Conservation (phyloP, 2,888 invertebrate species). For the Lycocerus yunnanus region DNA sequence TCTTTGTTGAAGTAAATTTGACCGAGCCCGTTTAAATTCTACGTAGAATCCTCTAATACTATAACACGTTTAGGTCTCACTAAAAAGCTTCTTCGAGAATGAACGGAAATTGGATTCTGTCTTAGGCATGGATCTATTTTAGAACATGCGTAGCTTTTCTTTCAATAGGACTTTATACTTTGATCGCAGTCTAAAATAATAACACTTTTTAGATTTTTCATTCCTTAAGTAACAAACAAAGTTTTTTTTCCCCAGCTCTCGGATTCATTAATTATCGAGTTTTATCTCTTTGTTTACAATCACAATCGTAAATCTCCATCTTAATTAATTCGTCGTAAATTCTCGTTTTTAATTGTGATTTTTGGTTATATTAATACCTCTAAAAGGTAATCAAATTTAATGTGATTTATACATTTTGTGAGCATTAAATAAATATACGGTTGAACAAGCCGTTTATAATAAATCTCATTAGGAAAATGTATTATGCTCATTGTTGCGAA, state of each 20-base stretch:
- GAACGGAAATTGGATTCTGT: constrained; percentile 22
- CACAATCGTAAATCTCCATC: background rate
- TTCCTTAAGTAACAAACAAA: background rate
- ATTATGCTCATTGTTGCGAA: background rate
- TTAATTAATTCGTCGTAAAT: background rate
- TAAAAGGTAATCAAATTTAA: background rate
- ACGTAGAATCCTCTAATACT: constrained; percentile 17
- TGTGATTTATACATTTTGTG: background rate
- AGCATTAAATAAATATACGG: background rate
- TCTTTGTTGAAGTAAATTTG: constrained; percentile 14
- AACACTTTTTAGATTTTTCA: background rate
- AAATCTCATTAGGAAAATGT: constrained; percentile 2
- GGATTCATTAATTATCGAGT: background rate
- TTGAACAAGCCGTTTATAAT: background rate
- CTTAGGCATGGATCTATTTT: constrained; percentile 17
- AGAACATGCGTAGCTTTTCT: constrained; percentile 8
- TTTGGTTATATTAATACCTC: background rate
- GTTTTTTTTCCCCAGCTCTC: background rate
- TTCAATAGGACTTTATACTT: constrained; percentile 8
- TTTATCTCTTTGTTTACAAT: background rate
- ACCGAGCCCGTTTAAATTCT: constrained; percentile 14
- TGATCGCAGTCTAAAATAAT: constrained; percentile 3
- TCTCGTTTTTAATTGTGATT: background rate
- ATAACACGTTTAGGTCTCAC: constrained; percentile 20
- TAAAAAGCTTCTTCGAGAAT: constrained; percentile 21